Evolutionary conservation across 2,888 invertebrate species (phyloP).

Genomic region (Zelleria hepariella): DNA sequence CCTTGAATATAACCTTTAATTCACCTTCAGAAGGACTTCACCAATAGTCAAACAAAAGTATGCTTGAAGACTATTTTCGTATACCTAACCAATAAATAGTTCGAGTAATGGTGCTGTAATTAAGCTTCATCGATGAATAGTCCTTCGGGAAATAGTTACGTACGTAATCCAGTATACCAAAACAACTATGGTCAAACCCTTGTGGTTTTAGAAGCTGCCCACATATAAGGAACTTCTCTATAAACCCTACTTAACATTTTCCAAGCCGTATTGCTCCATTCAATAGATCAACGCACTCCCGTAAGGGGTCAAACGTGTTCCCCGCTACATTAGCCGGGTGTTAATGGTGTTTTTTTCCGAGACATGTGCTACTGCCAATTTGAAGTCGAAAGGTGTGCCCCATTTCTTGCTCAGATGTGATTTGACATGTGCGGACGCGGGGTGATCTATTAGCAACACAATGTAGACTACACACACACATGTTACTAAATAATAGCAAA

Average conservation of each 20-base stretch:
- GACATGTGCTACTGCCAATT: conserved; percentile 68
- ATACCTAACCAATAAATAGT: too few species aligned
- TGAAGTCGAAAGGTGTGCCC: conserved; percentile 40
- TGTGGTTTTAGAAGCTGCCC: too few species aligned
- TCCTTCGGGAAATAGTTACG: too few species aligned
- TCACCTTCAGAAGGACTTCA: too few species aligned
- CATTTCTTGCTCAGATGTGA: conserved; percentile 3
- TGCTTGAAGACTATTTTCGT: too few species aligned
- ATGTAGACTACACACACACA: conserved; percentile 7
- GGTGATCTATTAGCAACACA: conserved; percentile 14
- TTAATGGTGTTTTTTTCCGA: conserved; percentile 56
- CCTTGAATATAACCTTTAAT: too few species aligned
- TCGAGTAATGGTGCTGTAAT: too few species aligned
- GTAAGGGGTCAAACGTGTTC: not conserved
- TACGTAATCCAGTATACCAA: too few species aligned
- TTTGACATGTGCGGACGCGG: conserved; percentile 20
- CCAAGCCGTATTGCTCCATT: not conserved
- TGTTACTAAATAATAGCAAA: not conserved
- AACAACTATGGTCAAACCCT: too few species aligned
- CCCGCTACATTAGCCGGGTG: conserved; percentile 49
- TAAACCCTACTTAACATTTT: not conserved
- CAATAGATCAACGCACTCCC: not conserved
- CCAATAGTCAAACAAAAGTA: too few species aligned
- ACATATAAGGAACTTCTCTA: too few species aligned
- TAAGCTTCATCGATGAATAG: too few species aligned